Evolutionary conservation across 2,888 invertebrate genomes (phyloP), one percentile per base, ranked within the genome.

Genomic region (Aricia artaxerxes): DNA sequence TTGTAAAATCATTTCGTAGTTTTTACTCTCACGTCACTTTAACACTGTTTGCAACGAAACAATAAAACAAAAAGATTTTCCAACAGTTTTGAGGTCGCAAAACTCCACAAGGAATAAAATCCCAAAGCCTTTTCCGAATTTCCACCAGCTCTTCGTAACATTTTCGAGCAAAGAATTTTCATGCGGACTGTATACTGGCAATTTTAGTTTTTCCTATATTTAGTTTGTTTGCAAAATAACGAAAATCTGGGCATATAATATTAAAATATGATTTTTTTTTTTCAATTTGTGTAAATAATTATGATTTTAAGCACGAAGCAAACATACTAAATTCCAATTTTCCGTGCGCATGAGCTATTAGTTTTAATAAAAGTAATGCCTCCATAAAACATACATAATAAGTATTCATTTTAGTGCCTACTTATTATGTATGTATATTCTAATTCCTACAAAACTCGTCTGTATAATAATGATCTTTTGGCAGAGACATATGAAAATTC

Each of bases 401-500:
- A 24, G 61, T 2, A 61, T 9, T 61, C 7, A 61, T 9, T 61
- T 61, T 24, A 61, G 24, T 61, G 9, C 24, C 24, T n/a, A 61
- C 61, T 61, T 61, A 61, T 7, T 69, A 69, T 69, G 31, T 35
- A 35, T 31, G 31, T 35, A 35, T 31, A 49, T 75, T 11, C 11
- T 49, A 44, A 75, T 49, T 44, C 75, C 2, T 69, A 69, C 69
- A 38, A 16, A 38, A 35, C 69, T 35, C 16, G 35, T 38, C 13
- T 69, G 57, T 35, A 69, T 35, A 69, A 35, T 64, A 64, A 69
- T 69, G 69, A 69, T 13, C 35, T 69, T 11, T 75, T 75, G 24
- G 75, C 44, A 49, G 49, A 11, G 49, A 76, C 35, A 76, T 76
- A 57, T 76, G 57, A 57, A 76, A 77, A 79, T 73, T 73, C 44